A percentile compares a stretch with the other conserved stretches of the same genome.
Conservation (phyloP, 2,113 vertebrate genomes). For the Pteropus alecto region DNA sequence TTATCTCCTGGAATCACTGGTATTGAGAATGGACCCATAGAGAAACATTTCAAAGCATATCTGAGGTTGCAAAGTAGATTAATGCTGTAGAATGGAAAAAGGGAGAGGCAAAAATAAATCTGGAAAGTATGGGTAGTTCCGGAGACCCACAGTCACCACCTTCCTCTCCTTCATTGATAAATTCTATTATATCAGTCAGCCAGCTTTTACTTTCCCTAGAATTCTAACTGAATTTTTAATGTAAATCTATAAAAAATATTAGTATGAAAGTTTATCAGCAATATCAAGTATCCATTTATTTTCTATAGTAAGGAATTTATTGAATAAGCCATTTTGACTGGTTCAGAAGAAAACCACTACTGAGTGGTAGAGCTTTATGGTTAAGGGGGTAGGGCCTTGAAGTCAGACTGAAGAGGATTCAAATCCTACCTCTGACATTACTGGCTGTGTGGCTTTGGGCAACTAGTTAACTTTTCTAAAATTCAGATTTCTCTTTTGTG, state of each 20-base stretch:
- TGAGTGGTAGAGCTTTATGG: background rate
- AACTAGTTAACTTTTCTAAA: background rate
- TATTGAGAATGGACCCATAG: background rate
- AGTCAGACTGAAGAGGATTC: background rate
- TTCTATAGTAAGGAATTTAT: background rate
- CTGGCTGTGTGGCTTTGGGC: background rate
- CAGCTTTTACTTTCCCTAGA: conserved; percentile 8
- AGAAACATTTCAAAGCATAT: background rate
- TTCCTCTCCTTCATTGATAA: background rate
- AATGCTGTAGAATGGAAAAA: background rate
- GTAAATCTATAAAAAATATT: background rate
- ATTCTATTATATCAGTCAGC: background rate
- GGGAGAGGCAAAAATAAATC: background rate
- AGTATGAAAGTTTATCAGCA: background rate
- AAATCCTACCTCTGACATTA: background rate
- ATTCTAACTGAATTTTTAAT: background rate
- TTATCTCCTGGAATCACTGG: background rate
- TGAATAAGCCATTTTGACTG: background rate
- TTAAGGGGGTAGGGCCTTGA: background rate
- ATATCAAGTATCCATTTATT: background rate
- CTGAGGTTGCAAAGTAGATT: background rate
- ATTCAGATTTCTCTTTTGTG: background rate
- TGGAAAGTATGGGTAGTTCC: background rate
- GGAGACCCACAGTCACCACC: background rate
- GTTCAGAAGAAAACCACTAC: background rate